Evolutionary conservation across 2,888 invertebrate genomes (phyloP).

Genomic region (Scotopteryx bipunctaria): DNA sequence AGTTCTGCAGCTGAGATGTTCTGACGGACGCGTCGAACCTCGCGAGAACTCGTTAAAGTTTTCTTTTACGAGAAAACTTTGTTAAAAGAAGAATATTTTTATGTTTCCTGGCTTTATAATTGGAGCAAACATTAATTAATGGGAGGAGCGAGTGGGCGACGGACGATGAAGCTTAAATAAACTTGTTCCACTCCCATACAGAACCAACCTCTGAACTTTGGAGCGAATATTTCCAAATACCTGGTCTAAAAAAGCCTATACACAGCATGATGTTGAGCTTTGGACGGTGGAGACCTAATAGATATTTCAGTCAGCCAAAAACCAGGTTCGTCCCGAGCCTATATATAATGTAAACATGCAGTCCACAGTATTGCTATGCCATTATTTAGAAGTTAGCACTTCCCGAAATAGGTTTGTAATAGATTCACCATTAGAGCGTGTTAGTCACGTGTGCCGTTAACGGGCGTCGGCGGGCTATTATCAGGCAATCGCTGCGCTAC

Average conservation of each 20-base stretch:
- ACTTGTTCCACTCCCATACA: constrained; percentile 5
- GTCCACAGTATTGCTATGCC: not conserved
- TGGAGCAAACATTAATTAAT: constrained; percentile 67
- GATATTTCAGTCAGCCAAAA: not conserved
- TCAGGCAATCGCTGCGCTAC: constrained; percentile 47
- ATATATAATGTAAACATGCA: not conserved
- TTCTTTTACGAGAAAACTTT: constrained; percentile 47
- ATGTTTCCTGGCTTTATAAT: constrained; percentile 58
- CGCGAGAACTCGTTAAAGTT: constrained; percentile 37
- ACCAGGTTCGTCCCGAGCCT: too few relatives aligned
- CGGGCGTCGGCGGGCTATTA: constrained; percentile 46
- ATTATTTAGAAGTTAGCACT: constrained; percentile 16
- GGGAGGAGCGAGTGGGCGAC: constrained; percentile 43
- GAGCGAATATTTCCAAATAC: not conserved
- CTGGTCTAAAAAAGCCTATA: not conserved
- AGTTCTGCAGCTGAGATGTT: constrained; percentile 31
- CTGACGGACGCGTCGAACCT: constrained; percentile 33
- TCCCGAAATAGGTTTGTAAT: constrained; percentile 41
- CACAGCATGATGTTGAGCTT: too few relatives aligned
- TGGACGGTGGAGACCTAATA: too few relatives aligned
- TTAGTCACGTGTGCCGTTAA: constrained; percentile 44
- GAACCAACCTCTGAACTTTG: constrained; percentile 1
- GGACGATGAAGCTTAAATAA: constrained; percentile 29
- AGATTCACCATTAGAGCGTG: constrained; percentile 42
- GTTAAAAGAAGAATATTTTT: constrained; percentile 45